A percentile compares a stretch with the other conserved stretches of the same genome.
Conservation (phyloP, 2,113 vertebrate genomes). For the Petroica traversi region DNA sequence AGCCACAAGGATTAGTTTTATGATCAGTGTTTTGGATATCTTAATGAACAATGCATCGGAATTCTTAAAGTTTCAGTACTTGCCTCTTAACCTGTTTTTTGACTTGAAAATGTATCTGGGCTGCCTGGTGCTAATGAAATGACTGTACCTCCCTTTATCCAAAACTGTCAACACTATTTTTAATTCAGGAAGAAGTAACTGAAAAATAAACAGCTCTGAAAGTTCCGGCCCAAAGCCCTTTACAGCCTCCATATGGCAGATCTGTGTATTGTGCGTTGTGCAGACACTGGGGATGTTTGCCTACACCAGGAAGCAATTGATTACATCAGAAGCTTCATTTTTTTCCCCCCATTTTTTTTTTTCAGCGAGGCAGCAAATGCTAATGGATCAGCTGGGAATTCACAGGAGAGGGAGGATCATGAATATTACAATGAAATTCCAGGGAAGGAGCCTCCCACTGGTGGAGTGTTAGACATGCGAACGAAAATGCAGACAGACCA, state of each 20-base stretch:
- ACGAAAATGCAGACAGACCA: conserved; percentile 58
- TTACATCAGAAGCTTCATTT: background rate
- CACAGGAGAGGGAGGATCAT: conserved; percentile 60
- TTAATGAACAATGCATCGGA: background rate
- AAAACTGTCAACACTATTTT: background rate
- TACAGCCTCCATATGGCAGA: conserved; percentile 6
- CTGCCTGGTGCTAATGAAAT: background rate
- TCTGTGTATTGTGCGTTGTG: background rate
- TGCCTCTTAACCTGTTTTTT: background rate
- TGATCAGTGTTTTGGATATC: background rate
- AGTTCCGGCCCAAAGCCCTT: background rate
- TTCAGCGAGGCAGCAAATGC: conserved; percentile 65
- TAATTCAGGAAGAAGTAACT: background rate
- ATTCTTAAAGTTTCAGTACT: background rate
- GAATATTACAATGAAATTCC: conserved; percentile 90
- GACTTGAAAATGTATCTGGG: background rate
- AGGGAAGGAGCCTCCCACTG: conserved; percentile 77
- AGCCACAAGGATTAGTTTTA: background rate
- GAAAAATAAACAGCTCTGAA: background rate
- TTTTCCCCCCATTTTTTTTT: background rate
- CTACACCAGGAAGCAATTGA: background rate
- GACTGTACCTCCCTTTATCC: background rate
- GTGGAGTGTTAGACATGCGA: conserved; percentile 74
- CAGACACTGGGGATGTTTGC: background rate
- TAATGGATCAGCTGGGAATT: conserved; percentile 54